A percentile compares a stretch with the other conserved stretches of the same genome.
phyloP scores from a whole-genome alignment of 2,113 vertebrate genomes.

The Neopipo cinnamomea region DNA sequence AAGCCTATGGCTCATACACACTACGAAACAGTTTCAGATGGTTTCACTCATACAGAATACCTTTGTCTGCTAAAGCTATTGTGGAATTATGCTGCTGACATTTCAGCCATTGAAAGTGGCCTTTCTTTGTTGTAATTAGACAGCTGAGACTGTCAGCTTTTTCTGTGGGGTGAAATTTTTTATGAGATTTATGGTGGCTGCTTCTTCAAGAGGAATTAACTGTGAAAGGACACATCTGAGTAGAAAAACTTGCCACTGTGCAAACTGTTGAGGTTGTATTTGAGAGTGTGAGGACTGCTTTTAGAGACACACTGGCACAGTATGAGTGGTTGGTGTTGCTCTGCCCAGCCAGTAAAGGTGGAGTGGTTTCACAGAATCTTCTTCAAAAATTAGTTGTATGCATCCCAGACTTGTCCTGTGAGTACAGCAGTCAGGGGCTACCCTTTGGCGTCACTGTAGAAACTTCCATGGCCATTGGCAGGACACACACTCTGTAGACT shows the following conservation, averaged over 20 bases:
- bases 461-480: neutral
- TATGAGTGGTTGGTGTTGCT: neutral
- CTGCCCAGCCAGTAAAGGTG: neutral
- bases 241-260: neutral
- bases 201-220: neutral
- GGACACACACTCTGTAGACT: neutral
- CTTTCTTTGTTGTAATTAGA: constrained; percentile 44
- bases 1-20: neutral
- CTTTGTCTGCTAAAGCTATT: constrained; percentile 21
- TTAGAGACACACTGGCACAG: neutral
- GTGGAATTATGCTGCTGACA: constrained; percentile 39
- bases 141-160: constrained; percentile 24
- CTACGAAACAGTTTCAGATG: neutral
- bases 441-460: neutral
- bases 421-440: neutral
- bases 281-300: neutral
- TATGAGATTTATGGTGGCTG: neutral
- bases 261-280: neutral
- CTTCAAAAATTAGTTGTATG: neutral
- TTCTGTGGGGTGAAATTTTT: neutral
- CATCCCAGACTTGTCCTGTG: neutral
- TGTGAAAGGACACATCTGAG: neutral
- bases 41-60: constrained; percentile 7
- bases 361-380: neutral
- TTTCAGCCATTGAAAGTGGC: constrained; percentile 17